Evolutionary conservation across 2,113 vertebrate genomes (phyloP).

Genomic region (Erythrocercus mccallii): DNA sequence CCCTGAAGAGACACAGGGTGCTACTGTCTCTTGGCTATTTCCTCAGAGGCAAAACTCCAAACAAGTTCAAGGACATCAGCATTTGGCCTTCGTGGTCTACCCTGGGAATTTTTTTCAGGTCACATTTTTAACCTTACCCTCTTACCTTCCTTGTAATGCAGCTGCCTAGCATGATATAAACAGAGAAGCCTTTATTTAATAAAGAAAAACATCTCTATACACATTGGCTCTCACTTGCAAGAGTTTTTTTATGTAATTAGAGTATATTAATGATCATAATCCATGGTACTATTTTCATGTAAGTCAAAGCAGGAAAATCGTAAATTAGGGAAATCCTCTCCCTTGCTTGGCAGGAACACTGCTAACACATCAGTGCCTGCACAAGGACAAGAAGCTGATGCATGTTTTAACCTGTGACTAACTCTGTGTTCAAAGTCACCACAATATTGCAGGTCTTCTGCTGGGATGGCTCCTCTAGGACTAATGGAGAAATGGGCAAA

Average conservation of each 20-base stretch:
- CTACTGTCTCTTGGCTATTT: not conserved
- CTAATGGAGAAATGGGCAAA: not conserved
- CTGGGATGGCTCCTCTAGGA: not conserved
- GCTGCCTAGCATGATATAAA: not conserved
- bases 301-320: not conserved
- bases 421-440: not conserved
- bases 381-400: not conserved
- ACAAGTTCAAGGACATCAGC: not conserved
- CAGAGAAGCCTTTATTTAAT: not conserved
- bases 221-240: not conserved
- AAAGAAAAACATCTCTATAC: not conserved
- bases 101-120: not conserved
- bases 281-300: rapidly evolving
- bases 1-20: not conserved
- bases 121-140: not conserved
- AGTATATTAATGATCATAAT: not conserved
- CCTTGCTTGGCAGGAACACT: not conserved
- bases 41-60: not conserved
- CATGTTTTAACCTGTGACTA: not conserved
- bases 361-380: not conserved
- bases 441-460: not conserved
- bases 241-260: not conserved
- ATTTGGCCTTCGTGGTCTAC: not conserved
- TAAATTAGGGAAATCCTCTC: not conserved
- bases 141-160: not conserved